These are phyloP conservation scores for Thrips palmi DNA, from an alignment of 1,140 invertebrate species.

Conservation along the genomic window DNA sequence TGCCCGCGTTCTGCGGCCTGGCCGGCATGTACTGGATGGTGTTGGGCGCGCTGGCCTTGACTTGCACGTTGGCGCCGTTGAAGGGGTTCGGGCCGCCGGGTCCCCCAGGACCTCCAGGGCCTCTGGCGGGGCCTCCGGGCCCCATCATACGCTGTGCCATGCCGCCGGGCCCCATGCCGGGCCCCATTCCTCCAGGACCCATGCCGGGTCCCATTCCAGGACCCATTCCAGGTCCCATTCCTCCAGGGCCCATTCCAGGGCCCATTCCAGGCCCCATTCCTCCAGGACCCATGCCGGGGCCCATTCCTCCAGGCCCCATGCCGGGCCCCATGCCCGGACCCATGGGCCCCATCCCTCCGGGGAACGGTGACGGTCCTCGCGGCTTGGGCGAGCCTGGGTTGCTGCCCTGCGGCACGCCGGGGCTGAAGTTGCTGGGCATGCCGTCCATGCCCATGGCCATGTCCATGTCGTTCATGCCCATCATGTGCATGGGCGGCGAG, in stretches of 20 bases:
- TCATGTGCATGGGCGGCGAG: conserved; percentile 29
- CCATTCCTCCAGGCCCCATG: conserved; percentile 9
- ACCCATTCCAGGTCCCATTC: conserved; percentile 21
- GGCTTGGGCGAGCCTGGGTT: conserved; percentile 24
- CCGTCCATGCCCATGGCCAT: conserved; percentile 30
- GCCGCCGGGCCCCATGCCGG: conserved; percentile 13
- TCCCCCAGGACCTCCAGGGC: conserved; percentile 14
- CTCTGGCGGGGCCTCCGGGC: conserved; percentile 5
- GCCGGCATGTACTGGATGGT: conserved; percentile 95
- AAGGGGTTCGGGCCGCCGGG: conserved; percentile 40
- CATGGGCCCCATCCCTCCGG: conserved; percentile 20
- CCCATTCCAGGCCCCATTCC: conserved; percentile 23
- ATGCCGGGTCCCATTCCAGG: conserved; percentile 21
- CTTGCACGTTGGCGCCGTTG: conserved; percentile 73
- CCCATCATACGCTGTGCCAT: conserved; percentile 1
- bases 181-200: conserved; percentile 9
- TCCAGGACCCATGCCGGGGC: conserved; percentile 30
- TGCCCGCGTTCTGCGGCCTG: conserved; percentile 50
- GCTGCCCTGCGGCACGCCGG: conserved; percentile 23
- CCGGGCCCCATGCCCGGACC: conserved; percentile 24
- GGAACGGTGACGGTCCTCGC: background rate
- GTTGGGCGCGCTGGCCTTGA: conserved; percentile 90
- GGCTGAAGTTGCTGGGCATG: conserved; percentile 25
- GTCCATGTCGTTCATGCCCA: conserved; percentile 28
- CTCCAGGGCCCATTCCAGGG: conserved; percentile 29